Conservation (phyloP, 1,140 invertebrate species). For the Eubasilissa regina region DNA sequence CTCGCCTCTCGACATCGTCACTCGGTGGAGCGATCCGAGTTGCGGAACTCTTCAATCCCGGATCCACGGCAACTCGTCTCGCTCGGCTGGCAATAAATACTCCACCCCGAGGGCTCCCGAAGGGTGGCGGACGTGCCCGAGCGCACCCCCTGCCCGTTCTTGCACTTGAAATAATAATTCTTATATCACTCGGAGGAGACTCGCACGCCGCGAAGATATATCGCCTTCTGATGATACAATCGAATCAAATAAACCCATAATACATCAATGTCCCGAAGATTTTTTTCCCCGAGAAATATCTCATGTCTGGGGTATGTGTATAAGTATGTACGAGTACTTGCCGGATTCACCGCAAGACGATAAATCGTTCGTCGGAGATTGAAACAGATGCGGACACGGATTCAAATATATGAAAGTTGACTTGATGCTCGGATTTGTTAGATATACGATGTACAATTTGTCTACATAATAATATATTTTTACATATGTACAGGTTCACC, state of each 20-base stretch:
- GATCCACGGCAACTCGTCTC: constrained; percentile 24
- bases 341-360: constrained; percentile 31
- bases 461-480: neutral
- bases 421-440: constrained; percentile 12
- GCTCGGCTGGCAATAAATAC: constrained; percentile 48
- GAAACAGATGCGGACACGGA: constrained; percentile 53
- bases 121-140: constrained; percentile 59
- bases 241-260: constrained; percentile 61
- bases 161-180: constrained; percentile 61
- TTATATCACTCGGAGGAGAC: constrained; percentile 55
- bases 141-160: constrained; percentile 34
- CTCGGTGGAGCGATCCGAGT: constrained; percentile 41
- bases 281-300: constrained; percentile 45
- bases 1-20: constrained; percentile 46
- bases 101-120: constrained; percentile 34
- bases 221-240: constrained; percentile 61
- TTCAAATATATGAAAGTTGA: constrained; percentile 29
- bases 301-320: constrained; percentile 40
- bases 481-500: too few relatives aligned
- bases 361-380: constrained; percentile 44
- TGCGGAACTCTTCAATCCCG: constrained; percentile 34
- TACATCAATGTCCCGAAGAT: constrained; percentile 60
- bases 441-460: constrained; percentile 15
- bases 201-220: constrained; percentile 50
- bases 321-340: constrained; percentile 5